Evolutionary conservation across 1,140 invertebrate species (phyloP).

Genomic region (Drosophila sechellia): DNA sequence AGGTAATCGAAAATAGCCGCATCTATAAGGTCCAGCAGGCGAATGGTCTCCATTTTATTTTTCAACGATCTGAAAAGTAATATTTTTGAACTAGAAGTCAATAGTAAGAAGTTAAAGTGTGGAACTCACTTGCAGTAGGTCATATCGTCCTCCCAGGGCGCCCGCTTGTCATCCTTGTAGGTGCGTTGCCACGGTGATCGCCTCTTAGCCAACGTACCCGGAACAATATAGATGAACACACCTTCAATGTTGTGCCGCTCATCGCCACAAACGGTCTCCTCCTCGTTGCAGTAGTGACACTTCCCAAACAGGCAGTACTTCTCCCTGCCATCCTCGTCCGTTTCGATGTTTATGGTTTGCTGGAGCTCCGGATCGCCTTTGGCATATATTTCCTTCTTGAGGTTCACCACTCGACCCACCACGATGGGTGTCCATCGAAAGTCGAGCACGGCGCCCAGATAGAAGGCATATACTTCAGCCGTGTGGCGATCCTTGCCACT

Average conservation of each 20-base stretch:
- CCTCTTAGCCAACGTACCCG: conserved; percentile 88
- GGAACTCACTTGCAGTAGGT: conserved; percentile 90
- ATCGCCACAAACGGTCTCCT: conserved; percentile 92
- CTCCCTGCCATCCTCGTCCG: conserved; percentile 84
- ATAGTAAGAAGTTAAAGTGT: too few relatives aligned
- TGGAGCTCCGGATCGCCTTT: conserved; percentile 89
- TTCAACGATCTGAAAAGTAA: conserved; percentile 85
- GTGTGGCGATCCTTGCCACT: conserved; percentile 95
- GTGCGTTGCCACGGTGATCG: conserved; percentile 95
- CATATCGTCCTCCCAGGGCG: conserved; percentile 92
- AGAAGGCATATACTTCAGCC: conserved; percentile 98
- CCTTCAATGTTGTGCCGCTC: conserved; percentile 90
- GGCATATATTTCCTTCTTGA: conserved; percentile 89
- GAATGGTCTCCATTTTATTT: conserved; percentile 86
- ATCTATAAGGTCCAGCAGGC: conserved; percentile 94
- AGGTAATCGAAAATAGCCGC: conserved; percentile 96
- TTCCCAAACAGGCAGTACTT: conserved; percentile 93
- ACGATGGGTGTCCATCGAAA: conserved; percentile 92
- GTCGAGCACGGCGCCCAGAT: conserved; percentile 92
- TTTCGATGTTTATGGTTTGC: conserved; percentile 80
- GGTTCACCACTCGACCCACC: conserved; percentile 91
- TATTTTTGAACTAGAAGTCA: background rate
- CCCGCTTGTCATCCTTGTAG: conserved; percentile 90
- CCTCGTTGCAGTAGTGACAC: conserved; percentile 93
- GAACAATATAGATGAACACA: conserved; percentile 93